Conservation (phyloP, 2,797 vertebrate genomes). For the Leptoclinus maculatus region DNA sequence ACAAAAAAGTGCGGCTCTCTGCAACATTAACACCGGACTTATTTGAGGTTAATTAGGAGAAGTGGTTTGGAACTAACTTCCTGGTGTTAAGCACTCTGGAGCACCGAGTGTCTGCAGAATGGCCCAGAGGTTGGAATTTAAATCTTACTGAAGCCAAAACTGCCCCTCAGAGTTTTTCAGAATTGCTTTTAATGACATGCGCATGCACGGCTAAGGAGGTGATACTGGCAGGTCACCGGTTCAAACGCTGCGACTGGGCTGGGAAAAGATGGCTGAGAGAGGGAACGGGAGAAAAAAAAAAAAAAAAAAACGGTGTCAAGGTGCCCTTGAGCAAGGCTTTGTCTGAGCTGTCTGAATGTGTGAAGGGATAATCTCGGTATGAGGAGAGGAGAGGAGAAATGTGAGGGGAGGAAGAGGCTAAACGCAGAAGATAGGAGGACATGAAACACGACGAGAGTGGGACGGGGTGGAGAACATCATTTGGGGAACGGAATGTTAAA, state of each 20-base stretch:
- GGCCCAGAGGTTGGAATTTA: constrained; percentile 73
- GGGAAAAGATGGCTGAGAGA: constrained; percentile 42
- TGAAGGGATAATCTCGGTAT: constrained; percentile 52
- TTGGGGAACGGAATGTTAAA: constrained; percentile 21
- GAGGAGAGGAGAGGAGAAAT: constrained; percentile 19
- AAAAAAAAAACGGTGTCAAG: constrained; percentile 48
- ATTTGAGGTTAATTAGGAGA: constrained; percentile 79
- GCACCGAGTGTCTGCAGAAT: constrained; percentile 65
- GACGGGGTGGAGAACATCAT: constrained; percentile 7
- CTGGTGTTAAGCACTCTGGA: constrained; percentile 70
- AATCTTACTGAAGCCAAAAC: constrained; percentile 76
- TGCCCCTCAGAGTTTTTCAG: constrained; percentile 54
- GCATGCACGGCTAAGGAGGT: constrained; percentile 40
- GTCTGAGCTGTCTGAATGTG: constrained; percentile 41
- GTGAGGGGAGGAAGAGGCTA: not conserved
- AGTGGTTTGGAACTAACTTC: constrained; percentile 78
- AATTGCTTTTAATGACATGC: constrained; percentile 66
- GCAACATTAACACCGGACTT: constrained; percentile 71
- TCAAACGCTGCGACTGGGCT: constrained; percentile 43
- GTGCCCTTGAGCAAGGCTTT: constrained; percentile 72
- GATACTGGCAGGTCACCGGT: constrained; percentile 62
- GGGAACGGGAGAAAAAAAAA: constrained; percentile 34
- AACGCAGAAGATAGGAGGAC: not conserved
- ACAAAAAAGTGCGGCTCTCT: constrained; percentile 60
- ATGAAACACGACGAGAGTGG: not conserved